Percentiles rank a stretch among this genome's conserved stretches.
These are phyloP conservation scores for Lordiphosa mommai DNA, from an alignment of 1,140 invertebrate species.

Conservation along the genomic window DNA sequence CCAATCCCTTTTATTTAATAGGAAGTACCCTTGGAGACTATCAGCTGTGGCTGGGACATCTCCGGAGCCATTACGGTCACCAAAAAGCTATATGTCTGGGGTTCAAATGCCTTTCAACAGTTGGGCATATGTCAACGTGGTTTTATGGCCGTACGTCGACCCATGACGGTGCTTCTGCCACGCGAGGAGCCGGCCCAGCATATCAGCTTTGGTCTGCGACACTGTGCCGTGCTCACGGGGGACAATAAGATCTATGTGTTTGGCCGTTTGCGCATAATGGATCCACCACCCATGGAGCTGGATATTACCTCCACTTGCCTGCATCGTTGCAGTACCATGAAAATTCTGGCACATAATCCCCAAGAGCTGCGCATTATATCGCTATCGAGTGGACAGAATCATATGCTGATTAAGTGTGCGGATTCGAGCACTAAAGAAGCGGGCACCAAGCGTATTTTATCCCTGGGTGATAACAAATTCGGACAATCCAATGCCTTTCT, in stretches of 20 bases:
- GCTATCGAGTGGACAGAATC: constrained; percentile 85
- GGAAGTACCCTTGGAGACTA: constrained; percentile 82
- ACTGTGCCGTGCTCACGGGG: constrained; percentile 85
- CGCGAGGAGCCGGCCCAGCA: constrained; percentile 67
- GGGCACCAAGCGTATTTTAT: constrained; percentile 80
- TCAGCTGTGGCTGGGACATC: constrained; percentile 87
- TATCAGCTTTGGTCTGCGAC: constrained; percentile 84
- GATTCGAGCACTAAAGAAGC: constrained; percentile 23
- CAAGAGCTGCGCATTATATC: constrained; percentile 51
- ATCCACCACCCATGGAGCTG: constrained; percentile 63
- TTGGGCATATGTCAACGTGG: constrained; percentile 83
- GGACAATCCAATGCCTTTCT: constrained; percentile 81
- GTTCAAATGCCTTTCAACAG: constrained; percentile 88
- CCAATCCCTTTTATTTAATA: constrained; percentile 19
- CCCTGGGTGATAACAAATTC: constrained; percentile 88
- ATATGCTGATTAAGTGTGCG: constrained; percentile 83
- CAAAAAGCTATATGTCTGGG: constrained; percentile 86
- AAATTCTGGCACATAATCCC: constrained; percentile 53
- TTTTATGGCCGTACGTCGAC: constrained; percentile 79
- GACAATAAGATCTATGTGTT: constrained; percentile 78
- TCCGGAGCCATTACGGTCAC: constrained; percentile 84
- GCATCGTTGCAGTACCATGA: constrained; percentile 61
- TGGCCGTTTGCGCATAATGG: constrained; percentile 58
- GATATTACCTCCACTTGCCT: constrained; percentile 63
- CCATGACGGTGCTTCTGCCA: constrained; percentile 72